Evolutionary conservation across 2,113 vertebrate species (phyloP).

Genomic region (Thalassoma bifasciatum): DNA sequence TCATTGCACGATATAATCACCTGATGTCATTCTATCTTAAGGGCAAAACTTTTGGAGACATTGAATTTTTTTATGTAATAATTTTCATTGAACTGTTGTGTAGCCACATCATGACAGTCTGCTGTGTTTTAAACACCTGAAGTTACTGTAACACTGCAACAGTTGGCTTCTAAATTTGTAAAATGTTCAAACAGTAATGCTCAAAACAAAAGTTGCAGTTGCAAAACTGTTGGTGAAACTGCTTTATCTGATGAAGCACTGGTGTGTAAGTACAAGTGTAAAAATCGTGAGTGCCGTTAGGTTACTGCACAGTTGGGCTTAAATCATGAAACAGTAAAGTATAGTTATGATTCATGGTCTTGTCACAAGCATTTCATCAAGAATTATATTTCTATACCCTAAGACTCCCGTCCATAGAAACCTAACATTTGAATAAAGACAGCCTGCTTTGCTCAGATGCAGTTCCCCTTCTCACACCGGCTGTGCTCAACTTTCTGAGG

Average conservation of each 20-base stretch:
- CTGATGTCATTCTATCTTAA: too few species aligned
- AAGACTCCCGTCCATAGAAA: slow-evolving; percentile 49
- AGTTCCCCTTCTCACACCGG: slow-evolving; percentile 45
- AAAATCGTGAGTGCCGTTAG: slow-evolving; percentile 1
- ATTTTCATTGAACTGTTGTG: too few species aligned
- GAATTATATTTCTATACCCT: slow-evolving; percentile 44
- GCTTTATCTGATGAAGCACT: slow-evolving; percentile 23
- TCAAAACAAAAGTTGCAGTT: slow-evolving; percentile 16
- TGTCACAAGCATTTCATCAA: slow-evolving; percentile 54
- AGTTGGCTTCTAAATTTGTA: background rate
- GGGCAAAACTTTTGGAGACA: too few species aligned
- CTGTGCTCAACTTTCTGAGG: slow-evolving; percentile 62
- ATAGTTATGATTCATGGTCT: slow-evolving; percentile 17
- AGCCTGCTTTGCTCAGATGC: slow-evolving; percentile 48
- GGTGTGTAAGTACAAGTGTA: slow-evolving; percentile 23
- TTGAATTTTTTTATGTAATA: too few species aligned
- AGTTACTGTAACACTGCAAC: background rate
- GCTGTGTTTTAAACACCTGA: background rate
- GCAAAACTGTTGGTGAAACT: slow-evolving; percentile 4
- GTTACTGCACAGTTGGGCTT: slow-evolving; percentile 37
- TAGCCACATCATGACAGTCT: background rate
- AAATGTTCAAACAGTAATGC: slow-evolving; percentile 9
- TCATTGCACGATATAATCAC: background rate
- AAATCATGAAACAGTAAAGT: slow-evolving; percentile 40
- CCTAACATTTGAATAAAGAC: slow-evolving; percentile 38